Evolutionary conservation across 2,797 vertebrate genomes (phyloP).

Genomic region (Anguilla marmorata): DNA sequence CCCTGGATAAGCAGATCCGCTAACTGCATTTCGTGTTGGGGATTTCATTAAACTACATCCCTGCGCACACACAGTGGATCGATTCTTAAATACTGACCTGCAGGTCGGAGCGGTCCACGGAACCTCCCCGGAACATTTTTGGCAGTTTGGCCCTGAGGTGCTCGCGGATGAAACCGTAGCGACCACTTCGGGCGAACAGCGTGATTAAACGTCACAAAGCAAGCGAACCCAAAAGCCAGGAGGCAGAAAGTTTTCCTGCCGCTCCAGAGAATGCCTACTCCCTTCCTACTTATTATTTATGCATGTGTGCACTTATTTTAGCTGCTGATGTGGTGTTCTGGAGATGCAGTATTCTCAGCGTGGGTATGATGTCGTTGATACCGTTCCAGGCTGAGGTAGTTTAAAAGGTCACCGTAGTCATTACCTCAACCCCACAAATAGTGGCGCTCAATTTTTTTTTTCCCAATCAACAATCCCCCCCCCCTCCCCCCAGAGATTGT

Average conservation of each 20-base stretch:
- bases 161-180: background rate
- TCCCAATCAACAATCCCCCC: background rate
- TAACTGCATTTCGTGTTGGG: background rate
- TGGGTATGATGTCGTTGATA: background rate
- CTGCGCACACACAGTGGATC: background rate
- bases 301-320: background rate
- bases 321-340: background rate
- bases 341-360: background rate
- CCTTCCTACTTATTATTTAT: background rate
- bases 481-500: background rate
- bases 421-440: background rate
- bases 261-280: background rate
- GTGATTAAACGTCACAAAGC: background rate
- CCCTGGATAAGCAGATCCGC: background rate
- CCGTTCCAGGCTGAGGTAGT: background rate
- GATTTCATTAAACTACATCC: background rate
- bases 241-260: background rate
- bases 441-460: background rate
- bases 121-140: background rate
- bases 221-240: background rate
- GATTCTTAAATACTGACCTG: background rate
- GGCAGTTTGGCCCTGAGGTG: background rate
- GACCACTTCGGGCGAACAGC: background rate
- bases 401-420: background rate
- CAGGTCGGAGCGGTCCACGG: background rate